Evolutionary conservation across 1,140 invertebrate species (phyloP).

Genomic region (Zaprionus davidi): DNA sequence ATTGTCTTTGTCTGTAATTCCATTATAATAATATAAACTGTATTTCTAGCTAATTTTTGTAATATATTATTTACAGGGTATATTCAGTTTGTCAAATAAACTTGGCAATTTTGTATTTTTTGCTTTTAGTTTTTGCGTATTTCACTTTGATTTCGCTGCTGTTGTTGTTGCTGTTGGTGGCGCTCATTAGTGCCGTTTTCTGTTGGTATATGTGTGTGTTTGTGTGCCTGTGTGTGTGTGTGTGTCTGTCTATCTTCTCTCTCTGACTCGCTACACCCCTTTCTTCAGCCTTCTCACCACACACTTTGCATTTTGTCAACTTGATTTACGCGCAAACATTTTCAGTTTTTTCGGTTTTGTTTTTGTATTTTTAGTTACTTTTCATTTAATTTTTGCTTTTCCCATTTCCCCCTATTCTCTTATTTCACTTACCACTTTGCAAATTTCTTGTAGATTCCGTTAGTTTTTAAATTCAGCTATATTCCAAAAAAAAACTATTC

Average conservation of each 20-base stretch:
- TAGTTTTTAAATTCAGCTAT: constrained; percentile 13
- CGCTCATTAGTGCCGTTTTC: constrained; percentile 78
- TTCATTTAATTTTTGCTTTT: constrained; percentile 43
- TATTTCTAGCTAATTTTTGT: background rate
- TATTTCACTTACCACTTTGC: constrained; percentile 36
- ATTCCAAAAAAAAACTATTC: constrained; percentile 9
- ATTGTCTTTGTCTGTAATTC: no score
- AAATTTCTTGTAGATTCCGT: constrained; percentile 26
- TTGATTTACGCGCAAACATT: constrained; percentile 78
- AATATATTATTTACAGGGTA: background rate
- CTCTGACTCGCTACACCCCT: background rate
- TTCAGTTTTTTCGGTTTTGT: constrained; percentile 41
- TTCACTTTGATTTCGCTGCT: constrained; percentile 56
- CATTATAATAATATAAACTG: background rate
- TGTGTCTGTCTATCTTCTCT: constrained; percentile 29
- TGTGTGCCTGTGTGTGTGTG: constrained; percentile 36
- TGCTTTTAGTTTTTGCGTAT: constrained; percentile 70
- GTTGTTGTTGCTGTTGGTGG: constrained; percentile 27
- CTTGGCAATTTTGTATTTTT: constrained; percentile 23
- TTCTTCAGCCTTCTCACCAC: background rate
- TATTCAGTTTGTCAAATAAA: background rate
- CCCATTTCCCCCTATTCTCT: constrained; percentile 2
- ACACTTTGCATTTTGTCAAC: constrained; percentile 72
- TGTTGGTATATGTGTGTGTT: constrained; percentile 35
- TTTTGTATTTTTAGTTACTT: constrained; percentile 33